These are phyloP conservation scores for Liodrosophila aerea DNA, from an alignment of 2,888 invertebrate species.

Conservation along the genomic window DNA sequence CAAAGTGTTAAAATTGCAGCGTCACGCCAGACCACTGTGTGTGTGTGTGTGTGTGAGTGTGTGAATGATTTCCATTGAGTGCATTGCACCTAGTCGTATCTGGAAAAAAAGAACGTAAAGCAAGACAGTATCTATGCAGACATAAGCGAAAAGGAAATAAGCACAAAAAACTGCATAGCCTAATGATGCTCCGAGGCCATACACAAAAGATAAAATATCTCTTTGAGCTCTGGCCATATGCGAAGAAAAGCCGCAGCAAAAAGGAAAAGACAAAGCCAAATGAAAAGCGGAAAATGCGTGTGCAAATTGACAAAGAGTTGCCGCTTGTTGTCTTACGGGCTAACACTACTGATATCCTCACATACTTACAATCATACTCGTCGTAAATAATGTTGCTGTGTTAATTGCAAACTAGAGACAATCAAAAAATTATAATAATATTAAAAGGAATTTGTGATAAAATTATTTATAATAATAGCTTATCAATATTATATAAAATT, in stretches of 20 bases:
- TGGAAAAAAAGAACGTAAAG: constrained; percentile 14
- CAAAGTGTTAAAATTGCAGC: constrained; percentile 74
- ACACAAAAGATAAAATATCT: constrained; percentile 35
- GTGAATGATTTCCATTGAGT: constrained; percentile 44
- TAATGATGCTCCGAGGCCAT: constrained; percentile 44
- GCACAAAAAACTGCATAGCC: constrained; percentile 41
- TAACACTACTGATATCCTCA: too few relatives aligned
- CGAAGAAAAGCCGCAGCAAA: constrained; percentile 3
- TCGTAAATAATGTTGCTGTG: too few relatives aligned
- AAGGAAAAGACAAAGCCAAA: not conserved
- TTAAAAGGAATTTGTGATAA: too few relatives aligned
- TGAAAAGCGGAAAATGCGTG: not conserved
- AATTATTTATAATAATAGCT: too few relatives aligned
- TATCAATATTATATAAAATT: too few relatives aligned
- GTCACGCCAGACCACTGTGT: constrained; percentile 38
- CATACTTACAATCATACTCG: too few relatives aligned
- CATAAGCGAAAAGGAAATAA: constrained; percentile 33
- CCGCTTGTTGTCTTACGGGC: too few relatives aligned
- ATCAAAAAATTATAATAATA: too few relatives aligned
- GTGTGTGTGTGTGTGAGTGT: constrained; percentile 29
- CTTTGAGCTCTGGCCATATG: constrained; percentile 31
- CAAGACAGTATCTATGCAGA: constrained; percentile 34
- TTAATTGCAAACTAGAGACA: too few relatives aligned
- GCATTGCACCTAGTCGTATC: constrained; percentile 42
- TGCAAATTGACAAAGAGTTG: not conserved